Percentiles rank a stretch among this genome's conserved stretches.
Evolutionary conservation across 2,113 vertebrate genomes (phyloP).

Genomic region (Daphoenositta chrysoptera): DNA sequence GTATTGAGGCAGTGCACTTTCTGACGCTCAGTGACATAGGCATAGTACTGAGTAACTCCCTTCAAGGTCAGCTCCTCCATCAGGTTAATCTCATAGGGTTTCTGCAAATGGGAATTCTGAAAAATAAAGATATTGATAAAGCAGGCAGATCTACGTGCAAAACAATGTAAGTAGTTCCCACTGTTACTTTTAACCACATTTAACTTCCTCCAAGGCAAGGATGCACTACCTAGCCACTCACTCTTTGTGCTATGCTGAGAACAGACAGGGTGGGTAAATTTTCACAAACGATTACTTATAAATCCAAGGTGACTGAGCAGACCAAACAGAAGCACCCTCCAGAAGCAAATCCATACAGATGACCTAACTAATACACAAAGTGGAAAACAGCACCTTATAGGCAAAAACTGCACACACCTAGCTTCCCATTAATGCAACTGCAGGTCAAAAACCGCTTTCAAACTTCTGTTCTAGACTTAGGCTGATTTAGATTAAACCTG

Average conservation of each 20-base stretch:
- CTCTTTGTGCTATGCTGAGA: not conserved
- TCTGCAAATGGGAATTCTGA: conserved; percentile 94
- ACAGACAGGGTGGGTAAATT: not conserved
- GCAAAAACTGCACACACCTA: not conserved
- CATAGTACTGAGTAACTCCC: conserved; percentile 99
- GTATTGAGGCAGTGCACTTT: conserved; percentile 99
- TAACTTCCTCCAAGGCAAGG: not conserved
- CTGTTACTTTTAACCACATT: not conserved
- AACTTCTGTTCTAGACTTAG: not conserved
- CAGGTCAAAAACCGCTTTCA: not conserved
- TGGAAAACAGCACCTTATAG: not conserved
- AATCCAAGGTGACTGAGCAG: not conserved
- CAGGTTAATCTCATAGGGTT: conserved; percentile 98
- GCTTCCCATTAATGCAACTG: not conserved
- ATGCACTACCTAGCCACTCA: not conserved
- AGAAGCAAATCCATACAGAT: not conserved
- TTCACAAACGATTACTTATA: not conserved
- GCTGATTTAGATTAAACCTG: not conserved
- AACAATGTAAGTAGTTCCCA: not conserved
- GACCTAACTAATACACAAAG: rapidly evolving
- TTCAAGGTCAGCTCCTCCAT: conserved; percentile 99
- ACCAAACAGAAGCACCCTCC: not conserved
- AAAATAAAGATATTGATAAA: not conserved
- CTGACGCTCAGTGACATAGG: conserved; percentile 98
- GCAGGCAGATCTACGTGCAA: not conserved